These are phyloP conservation scores for Dallia pectoralis DNA, from an alignment of 2,797 vertebrate genomes.

Conservation along the genomic window DNA sequence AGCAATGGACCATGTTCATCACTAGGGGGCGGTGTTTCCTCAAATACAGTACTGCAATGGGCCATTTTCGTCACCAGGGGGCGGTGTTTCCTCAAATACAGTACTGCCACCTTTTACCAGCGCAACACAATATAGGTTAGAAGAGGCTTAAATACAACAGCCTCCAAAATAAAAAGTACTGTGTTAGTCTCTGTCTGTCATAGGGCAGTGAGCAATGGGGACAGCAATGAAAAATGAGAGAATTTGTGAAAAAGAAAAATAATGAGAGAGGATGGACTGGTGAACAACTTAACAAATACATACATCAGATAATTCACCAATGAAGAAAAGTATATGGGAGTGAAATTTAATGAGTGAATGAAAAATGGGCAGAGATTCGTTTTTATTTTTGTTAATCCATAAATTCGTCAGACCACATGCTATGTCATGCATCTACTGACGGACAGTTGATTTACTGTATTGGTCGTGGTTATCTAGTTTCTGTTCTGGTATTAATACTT, in stretches of 20 bases:
- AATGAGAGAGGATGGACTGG: too few relatives aligned
- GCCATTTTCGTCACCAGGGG: neutral
- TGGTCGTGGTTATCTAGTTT: neutral
- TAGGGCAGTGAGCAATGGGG: neutral
- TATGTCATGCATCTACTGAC: neutral
- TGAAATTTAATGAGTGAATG: too few relatives aligned
- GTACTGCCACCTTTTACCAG: neutral
- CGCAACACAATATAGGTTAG: neutral
- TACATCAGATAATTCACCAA: too few relatives aligned
- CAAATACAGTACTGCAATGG: neutral
- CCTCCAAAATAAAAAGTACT: neutral
- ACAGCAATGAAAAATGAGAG: neutral
- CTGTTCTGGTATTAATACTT: too few relatives aligned
- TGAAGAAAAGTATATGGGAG: too few relatives aligned
- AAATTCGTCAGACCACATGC: neutral
- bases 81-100: neutral
- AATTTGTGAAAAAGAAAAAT: neutral
- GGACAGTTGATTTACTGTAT: neutral
- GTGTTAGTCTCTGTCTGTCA: neutral
- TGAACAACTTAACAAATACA: too few relatives aligned
- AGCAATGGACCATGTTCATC: neutral
- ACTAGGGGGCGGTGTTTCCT: neutral
- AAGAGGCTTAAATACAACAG: neutral
- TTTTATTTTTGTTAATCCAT: too few relatives aligned
- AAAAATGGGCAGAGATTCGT: too few relatives aligned